Base-by-base conservation (phyloP, 2,888 invertebrate species). In the Agrotis segetum region DNA sequence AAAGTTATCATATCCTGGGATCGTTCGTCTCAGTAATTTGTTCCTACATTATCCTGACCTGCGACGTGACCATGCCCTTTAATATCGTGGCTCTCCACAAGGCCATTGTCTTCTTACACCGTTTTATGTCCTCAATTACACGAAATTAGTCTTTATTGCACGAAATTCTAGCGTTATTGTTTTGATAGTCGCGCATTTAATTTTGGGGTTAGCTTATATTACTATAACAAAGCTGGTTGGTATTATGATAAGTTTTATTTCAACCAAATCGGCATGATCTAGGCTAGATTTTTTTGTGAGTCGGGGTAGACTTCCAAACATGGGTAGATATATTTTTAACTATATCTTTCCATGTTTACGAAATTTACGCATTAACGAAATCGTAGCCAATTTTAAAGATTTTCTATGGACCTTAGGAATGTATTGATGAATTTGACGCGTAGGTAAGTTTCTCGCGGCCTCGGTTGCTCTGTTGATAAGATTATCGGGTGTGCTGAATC, bases 91-190 rank as follows among this genome's bases (percentile, higher is more conserved):
- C 67, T 49, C 50, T 74, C 58, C 16, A 47, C 55, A 44, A 44
- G n/a, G 19, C 29, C 50, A 74, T 74, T 71, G 66, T 72, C 67
- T 60, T 52, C 53, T 47, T 64, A 63, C 44, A 66, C 53, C 21
- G 65, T 47, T 67, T 62, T 49, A 81, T 52, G 58, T 9, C 55
- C 52, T 46, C 70, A 49, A 75, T 77, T 74, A 82, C 46, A 71
- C 47, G 14, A 60, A 67, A 79, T 82, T 78, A 65, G 55, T 69
- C 78, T 77, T 74, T 78, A 78, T 71, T 73, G 64, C 40, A 71
- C 62, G 50, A 64, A 58, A 29, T 76, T 67, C 66, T 55, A 77
- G 61, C 67, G 59, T 82, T 67, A 74, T 77, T 80, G 70, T 82
- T 77, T 66, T 60, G 59, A 74, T 83, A 73, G 67, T 67, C 29